Conservation (phyloP, 1,140 invertebrate species). For the Formica exsecta region DNA sequence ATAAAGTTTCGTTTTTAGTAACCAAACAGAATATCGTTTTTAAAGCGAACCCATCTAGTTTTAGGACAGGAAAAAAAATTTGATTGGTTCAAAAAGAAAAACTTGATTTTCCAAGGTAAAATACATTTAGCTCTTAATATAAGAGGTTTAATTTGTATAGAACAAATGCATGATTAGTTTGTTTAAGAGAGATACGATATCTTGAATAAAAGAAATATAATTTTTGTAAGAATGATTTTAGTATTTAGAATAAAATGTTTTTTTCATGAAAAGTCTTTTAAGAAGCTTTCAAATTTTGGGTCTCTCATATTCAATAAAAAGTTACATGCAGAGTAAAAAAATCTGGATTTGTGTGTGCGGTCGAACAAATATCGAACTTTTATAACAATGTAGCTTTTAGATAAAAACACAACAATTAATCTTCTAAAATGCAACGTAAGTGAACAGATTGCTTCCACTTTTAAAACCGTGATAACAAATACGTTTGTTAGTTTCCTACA, state of each 20-base stretch:
- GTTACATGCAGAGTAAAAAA: neutral
- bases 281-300: neutral
- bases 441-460: neutral
- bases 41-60: conserved; percentile 34
- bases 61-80: conserved; percentile 15
- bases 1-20: conserved; percentile 47
- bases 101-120: conserved; percentile 26
- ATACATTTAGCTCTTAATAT: conserved; percentile 5
- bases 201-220: neutral
- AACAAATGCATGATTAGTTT: neutral
- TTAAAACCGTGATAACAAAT: conserved; percentile 8
- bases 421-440: conserved; percentile 1
- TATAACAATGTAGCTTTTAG: conserved; percentile 21
- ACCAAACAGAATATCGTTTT: conserved; percentile 3
- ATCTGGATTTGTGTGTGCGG: neutral
- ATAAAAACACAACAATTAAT: conserved; percentile 5
- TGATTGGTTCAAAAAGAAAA: neutral
- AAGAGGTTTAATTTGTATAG: neutral
- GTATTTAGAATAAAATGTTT: neutral
- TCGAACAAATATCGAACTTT: conserved; percentile 27
- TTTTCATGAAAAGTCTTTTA: neutral
- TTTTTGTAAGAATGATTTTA: neutral
- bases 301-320: neutral
- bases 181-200: neutral
- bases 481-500: neutral